phyloP scores from a whole-genome alignment of 2,888 invertebrate genomes.

The Ormia ochracea region DNA sequence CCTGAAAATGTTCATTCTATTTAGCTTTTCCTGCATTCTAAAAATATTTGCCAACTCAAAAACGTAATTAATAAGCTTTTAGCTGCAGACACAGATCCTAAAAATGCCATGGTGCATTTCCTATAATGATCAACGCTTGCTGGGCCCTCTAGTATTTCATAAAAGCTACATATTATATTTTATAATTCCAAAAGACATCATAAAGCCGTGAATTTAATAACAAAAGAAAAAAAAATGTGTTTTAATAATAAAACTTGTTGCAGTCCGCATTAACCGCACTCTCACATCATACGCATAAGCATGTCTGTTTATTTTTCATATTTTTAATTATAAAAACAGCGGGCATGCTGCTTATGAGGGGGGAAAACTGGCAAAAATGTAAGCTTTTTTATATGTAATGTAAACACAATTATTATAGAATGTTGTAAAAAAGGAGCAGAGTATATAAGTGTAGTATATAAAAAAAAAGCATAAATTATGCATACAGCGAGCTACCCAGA shows the following conservation, averaged over 20 bases:
- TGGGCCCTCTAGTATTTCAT: too few species aligned
- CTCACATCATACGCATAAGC: neutral
- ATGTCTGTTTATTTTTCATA: neutral
- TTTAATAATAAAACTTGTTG: neutral
- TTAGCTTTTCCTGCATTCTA: too few species aligned
- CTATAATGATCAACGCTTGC: too few species aligned
- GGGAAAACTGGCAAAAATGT: constrained; percentile 5
- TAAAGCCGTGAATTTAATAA: too few species aligned
- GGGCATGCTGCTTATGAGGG: constrained; percentile 25
- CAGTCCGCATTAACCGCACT: neutral
- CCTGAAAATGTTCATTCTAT: too few species aligned
- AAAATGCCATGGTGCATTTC: too few species aligned
- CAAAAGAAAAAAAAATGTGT: too few species aligned
- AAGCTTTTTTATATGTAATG: constrained; percentile 46
- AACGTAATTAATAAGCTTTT: too few species aligned
- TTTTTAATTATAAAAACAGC: constrained; percentile 53
- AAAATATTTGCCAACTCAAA: too few species aligned
- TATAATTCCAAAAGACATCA: too few species aligned
- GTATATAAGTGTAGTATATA: neutral
- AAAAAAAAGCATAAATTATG: constrained; percentile 50
- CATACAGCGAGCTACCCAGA: constrained; percentile 11
- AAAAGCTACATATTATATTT: too few species aligned
- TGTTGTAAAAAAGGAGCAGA: constrained; percentile 21
- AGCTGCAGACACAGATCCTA: too few species aligned
- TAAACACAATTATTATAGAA: constrained; percentile 41